Conservation (phyloP, 2,888 invertebrate species). For the Acronicta leporina region DNA sequence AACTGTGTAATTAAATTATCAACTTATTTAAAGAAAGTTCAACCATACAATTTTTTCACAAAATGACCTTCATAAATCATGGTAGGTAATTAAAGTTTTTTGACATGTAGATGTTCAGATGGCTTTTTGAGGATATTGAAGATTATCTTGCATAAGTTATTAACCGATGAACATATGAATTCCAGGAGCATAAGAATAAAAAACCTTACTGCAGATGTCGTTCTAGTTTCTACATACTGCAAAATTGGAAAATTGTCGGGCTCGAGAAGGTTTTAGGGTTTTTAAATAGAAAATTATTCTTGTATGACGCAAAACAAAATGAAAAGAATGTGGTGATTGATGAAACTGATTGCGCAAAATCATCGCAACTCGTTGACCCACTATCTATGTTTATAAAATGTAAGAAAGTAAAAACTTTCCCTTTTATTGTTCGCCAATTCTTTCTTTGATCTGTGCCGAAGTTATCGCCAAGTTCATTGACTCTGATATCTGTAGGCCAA, state of each 20-base stretch:
- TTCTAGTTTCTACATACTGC: too few relatives aligned
- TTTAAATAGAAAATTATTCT: too few relatives aligned
- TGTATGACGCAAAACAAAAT: not conserved
- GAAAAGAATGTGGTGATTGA: constrained; percentile 9
- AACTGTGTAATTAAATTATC: constrained; percentile 21
- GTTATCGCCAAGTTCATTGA: constrained; percentile 51
- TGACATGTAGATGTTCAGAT: not conserved
- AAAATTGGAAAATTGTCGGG: not conserved
- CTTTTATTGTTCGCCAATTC: constrained; percentile 40
- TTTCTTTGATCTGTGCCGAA: constrained; percentile 41
- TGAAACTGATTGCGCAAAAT: constrained; percentile 31
- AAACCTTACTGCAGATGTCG: too few relatives aligned
- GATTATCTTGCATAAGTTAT: too few relatives aligned
- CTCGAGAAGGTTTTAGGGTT: too few relatives aligned
- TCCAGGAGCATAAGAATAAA: too few relatives aligned
- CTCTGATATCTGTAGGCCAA: constrained; percentile 49
- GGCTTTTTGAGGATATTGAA: too few relatives aligned
- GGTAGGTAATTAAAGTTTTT: constrained; percentile 9
- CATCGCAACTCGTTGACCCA: constrained; percentile 6
- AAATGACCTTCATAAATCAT: constrained; percentile 9
- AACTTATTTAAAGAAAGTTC: constrained; percentile 33
- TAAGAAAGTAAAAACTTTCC: constrained; percentile 49
- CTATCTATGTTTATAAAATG: constrained; percentile 21
- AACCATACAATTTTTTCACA: constrained; percentile 9
- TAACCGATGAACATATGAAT: too few relatives aligned